Conservation (phyloP, 2,888 invertebrate species). For the Monoplex corrugatus region DNA sequence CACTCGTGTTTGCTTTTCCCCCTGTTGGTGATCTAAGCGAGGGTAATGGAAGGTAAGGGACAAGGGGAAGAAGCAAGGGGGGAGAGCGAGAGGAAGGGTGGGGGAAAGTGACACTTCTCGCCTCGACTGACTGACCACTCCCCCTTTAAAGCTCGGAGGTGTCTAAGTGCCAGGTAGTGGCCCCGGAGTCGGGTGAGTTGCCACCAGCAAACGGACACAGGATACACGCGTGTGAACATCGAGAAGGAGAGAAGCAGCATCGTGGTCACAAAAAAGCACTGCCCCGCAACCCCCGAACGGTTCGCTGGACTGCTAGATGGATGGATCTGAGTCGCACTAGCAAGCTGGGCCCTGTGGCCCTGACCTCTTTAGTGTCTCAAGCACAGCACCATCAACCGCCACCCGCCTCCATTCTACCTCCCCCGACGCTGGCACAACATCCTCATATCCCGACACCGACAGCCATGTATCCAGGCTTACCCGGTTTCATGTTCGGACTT, state of each 20-base stretch:
- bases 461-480: conserved; percentile 42
- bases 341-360: conserved; percentile 55
- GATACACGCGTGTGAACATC: conserved; percentile 42
- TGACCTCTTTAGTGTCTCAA: conserved; percentile 51
- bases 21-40: neutral
- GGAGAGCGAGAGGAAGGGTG: neutral
- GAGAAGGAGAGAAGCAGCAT: neutral
- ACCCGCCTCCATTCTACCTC: conserved; percentile 42
- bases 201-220: conserved; percentile 26
- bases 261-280: neutral
- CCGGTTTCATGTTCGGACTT: conserved; percentile 57
- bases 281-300: neutral
- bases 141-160: conserved; percentile 34
- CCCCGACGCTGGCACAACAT: conserved; percentile 47
- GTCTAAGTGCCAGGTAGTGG: conserved; percentile 24
- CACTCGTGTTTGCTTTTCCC: conserved; percentile 50
- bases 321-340: conserved; percentile 59
- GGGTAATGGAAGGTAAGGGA: neutral
- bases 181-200: neutral
- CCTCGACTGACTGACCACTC: conserved; percentile 46
- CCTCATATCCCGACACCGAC: conserved; percentile 42
- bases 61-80: neutral
- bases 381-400: conserved; percentile 44
- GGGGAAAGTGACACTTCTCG: conserved; percentile 41
- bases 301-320: conserved; percentile 47